Conservation (phyloP, 2,888 invertebrate species). For the Leptinotarsa haldemani region DNA sequence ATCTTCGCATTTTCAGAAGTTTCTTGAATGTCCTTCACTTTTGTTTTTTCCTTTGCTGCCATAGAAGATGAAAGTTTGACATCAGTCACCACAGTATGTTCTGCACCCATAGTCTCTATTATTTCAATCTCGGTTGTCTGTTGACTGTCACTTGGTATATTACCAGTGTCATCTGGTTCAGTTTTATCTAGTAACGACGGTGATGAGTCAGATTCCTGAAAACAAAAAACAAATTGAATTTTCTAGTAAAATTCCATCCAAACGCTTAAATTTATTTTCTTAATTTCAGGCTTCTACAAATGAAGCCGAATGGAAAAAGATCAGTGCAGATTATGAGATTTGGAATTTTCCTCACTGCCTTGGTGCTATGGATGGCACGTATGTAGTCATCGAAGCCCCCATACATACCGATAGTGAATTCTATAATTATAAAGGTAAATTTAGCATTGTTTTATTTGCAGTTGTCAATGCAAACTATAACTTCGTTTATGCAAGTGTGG, state of each 20-base stretch:
- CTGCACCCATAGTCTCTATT: slow-evolving; percentile 25
- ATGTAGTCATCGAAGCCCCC: too few relatives aligned
- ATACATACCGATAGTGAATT: slow-evolving; percentile 18
- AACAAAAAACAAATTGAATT: slow-evolving; percentile 5
- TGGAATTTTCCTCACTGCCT: slow-evolving; percentile 26
- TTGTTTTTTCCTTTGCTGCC: slow-evolving; percentile 19
- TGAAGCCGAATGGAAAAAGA: slow-evolving; percentile 25
- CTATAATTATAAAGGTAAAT: slow-evolving; percentile 26
- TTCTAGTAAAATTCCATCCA: slow-evolving; percentile 15
- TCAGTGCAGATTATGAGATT: background rate
- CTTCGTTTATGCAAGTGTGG: too few relatives aligned
- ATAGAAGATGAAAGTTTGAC: slow-evolving; percentile 28
- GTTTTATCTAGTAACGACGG: slow-evolving; percentile 25
- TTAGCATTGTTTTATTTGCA: slow-evolving; percentile 25
- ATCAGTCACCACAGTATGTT: slow-evolving; percentile 31
- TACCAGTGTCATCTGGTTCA: slow-evolving; percentile 28
- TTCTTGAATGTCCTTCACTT: slow-evolving; percentile 17
- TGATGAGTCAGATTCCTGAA: slow-evolving; percentile 24
- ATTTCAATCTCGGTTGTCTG: slow-evolving; percentile 4
- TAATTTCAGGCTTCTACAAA: slow-evolving; percentile 21
- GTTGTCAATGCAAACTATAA: too few relatives aligned
- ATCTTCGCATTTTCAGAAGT: slow-evolving; percentile 20
- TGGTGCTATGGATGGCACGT: background rate
- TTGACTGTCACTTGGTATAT: slow-evolving; percentile 1
- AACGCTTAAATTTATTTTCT: slow-evolving; percentile 13